Base-by-base conservation (phyloP, 1,140 invertebrate genomes). In the Orchesella cincta region DNA sequence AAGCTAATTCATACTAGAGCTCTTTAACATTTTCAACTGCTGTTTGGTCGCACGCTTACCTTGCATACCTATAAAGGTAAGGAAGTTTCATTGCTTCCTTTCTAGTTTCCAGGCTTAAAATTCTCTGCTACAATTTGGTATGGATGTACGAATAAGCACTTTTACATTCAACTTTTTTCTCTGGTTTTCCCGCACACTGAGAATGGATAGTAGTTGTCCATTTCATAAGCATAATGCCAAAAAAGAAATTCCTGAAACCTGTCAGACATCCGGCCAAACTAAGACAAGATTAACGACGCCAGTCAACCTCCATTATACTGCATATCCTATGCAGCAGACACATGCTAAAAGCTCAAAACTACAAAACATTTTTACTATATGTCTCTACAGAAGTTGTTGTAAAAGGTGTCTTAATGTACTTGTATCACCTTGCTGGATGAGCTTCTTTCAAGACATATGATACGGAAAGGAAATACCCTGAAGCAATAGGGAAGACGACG, bases 381-480 rank as follows among this genome's bases (percentile, higher is more conserved):
- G n/a, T n/a, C n/a, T n/a, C n/a, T n/a, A n/a, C n/a, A n/a, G n/a
- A n/a, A n/a, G n/a, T n/a, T n/a, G n/a, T n/a, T n/a, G n/a, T n/a
- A n/a, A n/a, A n/a, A n/a, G n/a, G n/a, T n/a, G n/a, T n/a, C n/a
- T n/a, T n/a, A n/a, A n/a, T n/a, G n/a, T 46, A 46, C 39, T 46
- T 20, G 8, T 46, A 46, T 46, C 39, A 46, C 39, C 20, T 46
- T 46, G 20, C 39, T 8, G 39, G 20, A 46, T 46, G 39, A 46
- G 39, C 39, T 46, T 46, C 8, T 46, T 46, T 46, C 39, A 46
- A 46, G 39, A 46, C 39, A 46, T 20, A 46, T 46, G 39, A 46
- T 46, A 46, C 39, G 20, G 23, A 57, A 57, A 57, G 52, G 52
- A 57, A 57, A 57, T 57, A 57, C 52, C 52, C 52, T 57, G 23